A percentile compares a stretch with the other conserved stretches of the same genome.
Evolutionary conservation across 2,113 vertebrate species (phyloP).

Genomic region (Thymallus thymallus): DNA sequence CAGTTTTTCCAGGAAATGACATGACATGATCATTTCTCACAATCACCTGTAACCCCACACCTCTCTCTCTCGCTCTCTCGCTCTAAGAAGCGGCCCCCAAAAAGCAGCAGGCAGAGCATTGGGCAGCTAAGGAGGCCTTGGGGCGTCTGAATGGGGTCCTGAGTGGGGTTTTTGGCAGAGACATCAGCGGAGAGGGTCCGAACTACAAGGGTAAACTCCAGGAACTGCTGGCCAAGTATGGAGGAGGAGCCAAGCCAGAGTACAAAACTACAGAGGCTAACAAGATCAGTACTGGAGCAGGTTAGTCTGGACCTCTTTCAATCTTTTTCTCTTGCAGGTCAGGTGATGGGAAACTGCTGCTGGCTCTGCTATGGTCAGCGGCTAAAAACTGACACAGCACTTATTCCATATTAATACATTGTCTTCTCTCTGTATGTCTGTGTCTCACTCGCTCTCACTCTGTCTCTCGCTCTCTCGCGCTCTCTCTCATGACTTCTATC

Average conservation of each 20-base stretch:
- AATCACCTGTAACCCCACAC: background rate
- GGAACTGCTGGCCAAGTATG: slow-evolving; percentile 9
- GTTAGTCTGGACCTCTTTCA: background rate
- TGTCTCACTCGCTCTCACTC: background rate
- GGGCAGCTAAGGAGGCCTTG: slow-evolving; percentile 35
- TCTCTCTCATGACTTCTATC: background rate
- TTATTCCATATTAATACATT: too few species aligned
- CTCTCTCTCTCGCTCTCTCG: background rate
- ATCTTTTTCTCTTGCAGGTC: background rate
- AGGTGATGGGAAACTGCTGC: background rate
- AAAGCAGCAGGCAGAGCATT: slow-evolving; percentile 31
- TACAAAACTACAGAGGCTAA: background rate
- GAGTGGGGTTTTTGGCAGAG: background rate
- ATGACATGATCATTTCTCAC: background rate
- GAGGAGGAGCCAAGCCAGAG: background rate
- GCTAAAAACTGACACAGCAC: too few species aligned
- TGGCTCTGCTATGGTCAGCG: background rate
- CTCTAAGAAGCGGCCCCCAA: slow-evolving; percentile 20
- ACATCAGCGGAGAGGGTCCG: too few species aligned
- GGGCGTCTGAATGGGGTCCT: slow-evolving; percentile 16
- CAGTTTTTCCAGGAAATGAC: background rate
- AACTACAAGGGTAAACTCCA: slow-evolving; percentile 29
- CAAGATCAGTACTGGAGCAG: background rate
- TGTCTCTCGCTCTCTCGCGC: background rate
- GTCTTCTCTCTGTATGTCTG: background rate